These are phyloP conservation scores for Diabrotica virgifera DNA, from an alignment of 1,140 invertebrate genomes.

Conservation along the genomic window DNA sequence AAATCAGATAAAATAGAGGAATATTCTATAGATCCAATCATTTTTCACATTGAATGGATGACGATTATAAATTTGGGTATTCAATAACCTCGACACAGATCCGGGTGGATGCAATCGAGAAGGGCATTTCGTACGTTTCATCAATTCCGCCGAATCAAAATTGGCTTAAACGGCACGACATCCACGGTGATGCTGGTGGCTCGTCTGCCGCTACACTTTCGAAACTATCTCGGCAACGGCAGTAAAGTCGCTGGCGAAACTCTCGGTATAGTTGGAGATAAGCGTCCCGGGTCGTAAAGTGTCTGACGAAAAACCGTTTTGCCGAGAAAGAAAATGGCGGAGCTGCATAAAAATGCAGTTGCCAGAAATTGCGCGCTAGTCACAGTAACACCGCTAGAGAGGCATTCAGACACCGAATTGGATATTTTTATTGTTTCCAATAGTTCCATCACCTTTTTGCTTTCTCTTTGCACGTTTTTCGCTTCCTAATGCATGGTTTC, in stretches of 20 bases:
- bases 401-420: not conserved
- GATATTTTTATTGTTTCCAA: constrained; percentile 3
- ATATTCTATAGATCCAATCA: no score
- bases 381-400: not conserved
- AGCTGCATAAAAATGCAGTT: not conserved
- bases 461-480: not conserved
- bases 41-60: no score
- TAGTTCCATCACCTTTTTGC: constrained; percentile 2
- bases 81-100: constrained; percentile 2
- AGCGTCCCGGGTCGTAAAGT: constrained; percentile 1
- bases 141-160: constrained; percentile 2
- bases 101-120: not conserved
- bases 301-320: not conserved
- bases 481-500: not conserved
- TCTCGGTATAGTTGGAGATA: not conserved
- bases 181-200: not conserved
- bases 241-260: not conserved
- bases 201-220: not conserved
- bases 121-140: not conserved
- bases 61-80: not conserved
- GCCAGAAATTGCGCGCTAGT: constrained; percentile 1
- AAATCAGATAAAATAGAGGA: no score
- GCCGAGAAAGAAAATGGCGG: constrained; percentile 1
- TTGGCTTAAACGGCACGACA: not conserved
- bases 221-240: not conserved